Percentiles rank a stretch among this genome's conserved stretches.
phyloP scores from a whole-genome alignment of 1,140 invertebrate species.

The Homalodisca vitripennis region DNA sequence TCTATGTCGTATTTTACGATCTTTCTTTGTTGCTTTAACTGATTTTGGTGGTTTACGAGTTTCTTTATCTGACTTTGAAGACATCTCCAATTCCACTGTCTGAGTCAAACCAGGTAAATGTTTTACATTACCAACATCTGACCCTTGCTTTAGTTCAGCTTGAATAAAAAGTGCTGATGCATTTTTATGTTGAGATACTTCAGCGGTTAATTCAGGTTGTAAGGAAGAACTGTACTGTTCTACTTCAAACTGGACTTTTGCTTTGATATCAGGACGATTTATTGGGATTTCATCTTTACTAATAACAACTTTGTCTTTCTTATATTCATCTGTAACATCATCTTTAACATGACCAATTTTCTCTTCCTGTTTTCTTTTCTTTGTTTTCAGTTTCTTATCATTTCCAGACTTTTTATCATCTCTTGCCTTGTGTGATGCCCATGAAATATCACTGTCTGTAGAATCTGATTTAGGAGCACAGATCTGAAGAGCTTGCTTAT shows the following conservation, averaged over 20 bases:
- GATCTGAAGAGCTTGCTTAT: background rate
- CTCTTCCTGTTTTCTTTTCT: no score
- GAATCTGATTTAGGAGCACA: background rate
- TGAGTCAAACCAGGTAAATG: background rate
- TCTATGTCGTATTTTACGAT: conserved; percentile 14
- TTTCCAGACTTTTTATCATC: background rate
- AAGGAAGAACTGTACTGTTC: conserved; percentile 6
- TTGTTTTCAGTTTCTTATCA: conserved; percentile 4
- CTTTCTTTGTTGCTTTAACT: conserved; percentile 9
- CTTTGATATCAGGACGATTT: conserved; percentile 24
- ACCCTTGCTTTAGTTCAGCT: conserved; percentile 21
- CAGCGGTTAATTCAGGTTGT: conserved; percentile 18
- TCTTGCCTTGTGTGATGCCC: background rate
- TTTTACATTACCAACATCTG: background rate
- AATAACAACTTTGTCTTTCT: no score
- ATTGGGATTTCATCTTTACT: no score
- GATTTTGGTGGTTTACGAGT: background rate
- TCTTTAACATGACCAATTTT: no score
- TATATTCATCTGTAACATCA: no score
- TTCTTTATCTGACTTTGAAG: background rate
- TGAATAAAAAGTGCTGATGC: conserved; percentile 25
- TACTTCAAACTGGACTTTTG: conserved; percentile 27
- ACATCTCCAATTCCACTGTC: conserved; percentile 17
- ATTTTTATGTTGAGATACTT: conserved; percentile 22
- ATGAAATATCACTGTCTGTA: background rate